Evolutionary conservation across 2,888 invertebrate genomes (phyloP), one percentile per base, ranked within the genome.

Genomic region (Thymelicus lineola): DNA sequence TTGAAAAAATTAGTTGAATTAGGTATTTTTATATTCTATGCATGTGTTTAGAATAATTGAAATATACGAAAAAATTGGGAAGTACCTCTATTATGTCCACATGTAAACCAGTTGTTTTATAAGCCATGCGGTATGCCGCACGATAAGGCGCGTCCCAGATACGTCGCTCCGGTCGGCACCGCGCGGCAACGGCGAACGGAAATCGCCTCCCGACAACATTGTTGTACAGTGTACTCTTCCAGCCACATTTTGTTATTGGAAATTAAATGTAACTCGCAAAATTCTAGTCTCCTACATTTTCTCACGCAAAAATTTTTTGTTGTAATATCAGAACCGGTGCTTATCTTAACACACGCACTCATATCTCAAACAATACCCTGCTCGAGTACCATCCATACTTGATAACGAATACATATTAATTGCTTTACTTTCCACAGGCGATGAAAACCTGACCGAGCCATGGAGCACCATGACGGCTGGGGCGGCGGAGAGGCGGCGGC

Each of bases 121-220:
- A 60, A 38, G 28, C 45, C 42, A 36, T 58, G 15, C 28, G n/a
- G n/a, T n/a, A n/a, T n/a, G n/a, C 57, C 76, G 76, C 74, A 76
- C 81, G 82, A 84, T 85, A 82, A 76, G 77, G 79, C 77, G 86
- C 83, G 92, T 85, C 87, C 92, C 83, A 93, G 93, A 89, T 92
- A 91, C 83, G 90, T 89, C 90, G 87, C 77, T 76, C 45, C 78
- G 76, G 77, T 69, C 76, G 80, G 77, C 77, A 82, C 82, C 73
- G 81, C 80, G 82, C 80, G 82, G 86, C 84, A 80, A 79, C 88
- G 83, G 81, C 77, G 79, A 90, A 86, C 91, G 92, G 93, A 93
- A 92, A 91, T 92, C 89, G 88, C 84, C 83, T 84, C 81, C 87
- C 86, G 91, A 90, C 92, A 89, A 91, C 89, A 91, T 90, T 92